These are phyloP conservation scores for Psilopsiagon aurifrons DNA, from an alignment of 2,113 vertebrate genomes.

Conservation along the genomic window DNA sequence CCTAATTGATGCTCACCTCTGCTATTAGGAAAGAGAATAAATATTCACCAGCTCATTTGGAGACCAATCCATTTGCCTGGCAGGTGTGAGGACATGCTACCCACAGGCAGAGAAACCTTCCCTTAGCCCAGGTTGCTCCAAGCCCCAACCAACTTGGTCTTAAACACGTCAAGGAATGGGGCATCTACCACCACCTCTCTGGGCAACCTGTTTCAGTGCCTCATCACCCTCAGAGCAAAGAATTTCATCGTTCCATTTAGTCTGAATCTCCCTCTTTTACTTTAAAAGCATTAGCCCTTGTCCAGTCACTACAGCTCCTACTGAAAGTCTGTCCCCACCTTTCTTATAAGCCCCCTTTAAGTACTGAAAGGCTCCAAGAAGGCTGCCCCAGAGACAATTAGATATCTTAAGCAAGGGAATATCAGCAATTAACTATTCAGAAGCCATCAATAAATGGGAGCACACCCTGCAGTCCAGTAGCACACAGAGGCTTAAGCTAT, in stretches of 20 bases:
- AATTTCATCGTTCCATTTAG: neutral
- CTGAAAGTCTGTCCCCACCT: neutral
- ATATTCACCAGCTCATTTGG: neutral
- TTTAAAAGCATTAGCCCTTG: neutral
- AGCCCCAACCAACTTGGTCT: neutral
- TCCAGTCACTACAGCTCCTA: neutral
- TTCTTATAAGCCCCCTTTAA: neutral
- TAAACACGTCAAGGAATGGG: neutral
- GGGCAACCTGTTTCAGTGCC: neutral
- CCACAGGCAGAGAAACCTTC: neutral
- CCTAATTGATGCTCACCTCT: neutral
- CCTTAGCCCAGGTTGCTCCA: neutral
- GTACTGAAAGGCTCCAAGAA: neutral
- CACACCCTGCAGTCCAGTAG: neutral
- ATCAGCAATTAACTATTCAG: neutral
- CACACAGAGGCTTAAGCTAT: neutral
- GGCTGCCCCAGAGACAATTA: neutral
- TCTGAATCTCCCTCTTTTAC: neutral
- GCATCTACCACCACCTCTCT: neutral
- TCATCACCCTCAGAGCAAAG: neutral
- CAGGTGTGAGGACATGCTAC: neutral
- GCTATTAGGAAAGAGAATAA: neutral
- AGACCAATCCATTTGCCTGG: too few relatives aligned
- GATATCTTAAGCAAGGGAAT: neutral
- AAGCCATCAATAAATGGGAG: neutral